Evolutionary conservation across 37 sponge, comb jelly and placozoan species (phyloP), one percentile per base, ranked within the genome.

Genomic region (Diacarnus erythraeanus): DNA sequence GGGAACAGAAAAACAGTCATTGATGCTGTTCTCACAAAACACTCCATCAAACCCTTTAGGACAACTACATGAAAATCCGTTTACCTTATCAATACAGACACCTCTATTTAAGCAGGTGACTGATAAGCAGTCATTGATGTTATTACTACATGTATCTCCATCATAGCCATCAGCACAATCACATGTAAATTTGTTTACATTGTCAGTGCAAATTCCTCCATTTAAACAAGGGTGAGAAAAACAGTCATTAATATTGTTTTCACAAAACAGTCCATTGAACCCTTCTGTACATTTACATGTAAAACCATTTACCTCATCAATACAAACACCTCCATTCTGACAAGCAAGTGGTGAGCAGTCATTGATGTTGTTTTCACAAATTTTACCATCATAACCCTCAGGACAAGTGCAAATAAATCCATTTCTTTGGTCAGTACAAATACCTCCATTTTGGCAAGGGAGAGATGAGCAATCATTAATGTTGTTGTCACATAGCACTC

Each of bases 361-460:
- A 70, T 91, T 57, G 56, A 90, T 86, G 44, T 90, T 83, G 5
- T 44, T 29, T 40, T 78, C 63, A 88, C 92, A 92, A 39, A 76
- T 80, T 29, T 74, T 75, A 2, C 92, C 92, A 61, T 75, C 72
- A 27, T 76, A 84, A 17, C 85, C 85, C 0, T 22, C 23, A 1
- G 59, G 74, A 71, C 92, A 92, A 36, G 8, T 2, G 69, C 92
- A 92, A 57, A 65, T 47, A 63, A 77, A 84, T 18, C 88, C 88
- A 31, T 88, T 88, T 3, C 37, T n/a, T 73, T 92, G 92, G 25
- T 63, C 57, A 18, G 80, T 8, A 72, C 92, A 92, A 0, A 34
- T 75, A 0, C 88, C 92, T 26, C 84, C 82, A 63, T 88, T 75
- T n/a, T 20, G 29, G 64, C 92, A 92, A 38, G 92, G 85, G 20